phyloP scores from a whole-genome alignment of 2,888 invertebrate species.

The Polyploca ridens region DNA sequence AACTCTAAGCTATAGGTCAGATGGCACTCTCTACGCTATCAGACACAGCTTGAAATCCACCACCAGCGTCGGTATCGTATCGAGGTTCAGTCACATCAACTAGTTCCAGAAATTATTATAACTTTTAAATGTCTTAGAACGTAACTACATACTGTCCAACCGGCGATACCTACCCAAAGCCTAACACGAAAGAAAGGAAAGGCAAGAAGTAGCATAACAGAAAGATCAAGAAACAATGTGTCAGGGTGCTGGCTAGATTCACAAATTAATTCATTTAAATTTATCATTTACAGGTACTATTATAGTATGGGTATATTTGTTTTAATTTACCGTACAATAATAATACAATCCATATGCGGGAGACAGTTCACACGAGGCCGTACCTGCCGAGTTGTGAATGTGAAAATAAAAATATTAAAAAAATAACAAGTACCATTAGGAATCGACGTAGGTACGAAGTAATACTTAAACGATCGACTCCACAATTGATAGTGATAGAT shows the following conservation, averaged over 20 bases:
- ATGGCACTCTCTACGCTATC: conserved; percentile 78
- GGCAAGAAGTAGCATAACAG: conserved; percentile 38
- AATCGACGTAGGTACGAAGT: background rate
- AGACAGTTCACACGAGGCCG: conserved; percentile 19
- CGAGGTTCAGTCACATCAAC: conserved; percentile 43
- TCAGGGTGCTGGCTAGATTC: conserved; percentile 21
- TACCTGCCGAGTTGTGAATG: conserved; percentile 7
- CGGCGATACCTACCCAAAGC: conserved; percentile 25
- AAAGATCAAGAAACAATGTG: conserved; percentile 20
- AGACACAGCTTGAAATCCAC: conserved; percentile 58
- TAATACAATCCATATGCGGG: conserved; percentile 22
- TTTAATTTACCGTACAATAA: conserved; percentile 19
- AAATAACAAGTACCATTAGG: conserved; percentile 17
- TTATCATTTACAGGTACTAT: conserved; percentile 12
- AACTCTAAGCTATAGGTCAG: conserved; percentile 78
- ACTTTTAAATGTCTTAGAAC: conserved; percentile 23
- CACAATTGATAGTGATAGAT: background rate
- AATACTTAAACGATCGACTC: background rate
- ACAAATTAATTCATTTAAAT: conserved; percentile 22
- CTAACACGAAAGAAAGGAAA: conserved; percentile 28
- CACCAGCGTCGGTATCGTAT: conserved; percentile 32
- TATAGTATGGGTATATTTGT: conserved; percentile 4
- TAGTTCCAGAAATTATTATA: conserved; percentile 29
- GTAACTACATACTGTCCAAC: conserved; percentile 35
- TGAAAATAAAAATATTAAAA: conserved; percentile 11